phyloP scores from a whole-genome alignment of 1,140 invertebrate species.

The Drosophila pruinosa region DNA sequence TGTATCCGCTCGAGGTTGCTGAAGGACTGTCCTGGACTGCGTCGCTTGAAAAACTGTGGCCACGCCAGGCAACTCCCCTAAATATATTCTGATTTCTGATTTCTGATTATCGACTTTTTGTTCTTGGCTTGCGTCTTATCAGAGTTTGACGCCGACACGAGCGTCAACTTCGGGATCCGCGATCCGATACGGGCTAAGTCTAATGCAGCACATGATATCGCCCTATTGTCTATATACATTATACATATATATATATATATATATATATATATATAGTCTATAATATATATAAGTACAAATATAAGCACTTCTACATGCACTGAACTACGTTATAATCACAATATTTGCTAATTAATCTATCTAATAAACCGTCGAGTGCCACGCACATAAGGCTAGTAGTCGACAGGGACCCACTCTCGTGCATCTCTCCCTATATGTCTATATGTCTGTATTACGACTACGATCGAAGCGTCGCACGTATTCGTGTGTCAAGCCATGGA shows the following conservation, averaged over 20 bases:
- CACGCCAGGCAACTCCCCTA: slow-evolving; percentile 46
- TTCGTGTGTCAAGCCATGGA: neutral
- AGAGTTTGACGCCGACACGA: slow-evolving; percentile 3
- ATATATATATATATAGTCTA: neutral
- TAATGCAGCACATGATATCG: slow-evolving; percentile 21
- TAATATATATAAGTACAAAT: neutral
- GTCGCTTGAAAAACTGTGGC: slow-evolving; percentile 54
- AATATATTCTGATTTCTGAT: slow-evolving; percentile 50
- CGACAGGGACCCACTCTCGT: neutral
- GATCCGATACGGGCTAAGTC: slow-evolving; percentile 14
- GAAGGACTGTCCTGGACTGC: slow-evolving; percentile 10
- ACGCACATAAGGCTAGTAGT: neutral
- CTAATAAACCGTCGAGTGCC: slow-evolving; percentile 23
- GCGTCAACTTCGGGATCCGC: neutral
- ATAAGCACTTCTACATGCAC: neutral
- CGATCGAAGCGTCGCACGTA: neutral
- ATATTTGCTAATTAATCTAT: slow-evolving; percentile 26
- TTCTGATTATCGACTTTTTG: slow-evolving; percentile 27
- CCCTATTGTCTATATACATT: neutral
- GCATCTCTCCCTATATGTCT: neutral
- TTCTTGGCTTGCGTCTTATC: slow-evolving; percentile 12
- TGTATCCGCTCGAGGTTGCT: slow-evolving; percentile 1
- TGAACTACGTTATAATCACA: slow-evolving; percentile 13
- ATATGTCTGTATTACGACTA: neutral
- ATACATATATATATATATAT: neutral